Conservation (phyloP, 2,113 vertebrate genomes). For the Labeo catla region DNA sequence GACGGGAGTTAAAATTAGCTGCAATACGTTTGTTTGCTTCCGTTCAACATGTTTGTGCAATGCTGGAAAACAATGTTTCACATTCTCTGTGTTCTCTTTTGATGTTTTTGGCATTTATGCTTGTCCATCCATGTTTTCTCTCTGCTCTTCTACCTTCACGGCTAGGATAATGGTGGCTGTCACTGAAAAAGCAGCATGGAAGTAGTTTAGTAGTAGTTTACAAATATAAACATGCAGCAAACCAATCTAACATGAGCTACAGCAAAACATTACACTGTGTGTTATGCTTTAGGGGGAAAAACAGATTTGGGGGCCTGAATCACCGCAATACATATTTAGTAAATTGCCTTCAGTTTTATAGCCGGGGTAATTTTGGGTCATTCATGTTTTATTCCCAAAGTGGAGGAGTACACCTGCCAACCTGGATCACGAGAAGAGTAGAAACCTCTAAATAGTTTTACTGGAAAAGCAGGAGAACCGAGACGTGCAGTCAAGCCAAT, state of each 20-base stretch:
- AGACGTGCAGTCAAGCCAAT: constrained; percentile 71
- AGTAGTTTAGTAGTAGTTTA: neutral
- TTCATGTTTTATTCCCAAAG: constrained; percentile 38
- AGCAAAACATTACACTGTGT: neutral
- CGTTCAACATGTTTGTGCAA: neutral
- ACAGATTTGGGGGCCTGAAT: constrained; percentile 26
- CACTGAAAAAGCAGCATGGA: neutral
- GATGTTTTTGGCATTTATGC: neutral
- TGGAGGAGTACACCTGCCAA: constrained; percentile 49
- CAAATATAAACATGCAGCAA: neutral
- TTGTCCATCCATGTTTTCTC: neutral
- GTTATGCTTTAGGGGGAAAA: neutral
- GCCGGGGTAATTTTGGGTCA: constrained; percentile 48
- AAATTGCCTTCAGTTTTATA: constrained; percentile 12
- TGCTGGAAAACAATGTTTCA: neutral
- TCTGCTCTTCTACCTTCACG: neutral
- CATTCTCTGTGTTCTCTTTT: neutral
- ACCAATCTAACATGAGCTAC: neutral
- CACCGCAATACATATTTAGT: constrained; percentile 38
- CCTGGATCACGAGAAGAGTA: constrained; percentile 34
- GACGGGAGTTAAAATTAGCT: neutral
- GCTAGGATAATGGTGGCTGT: neutral
- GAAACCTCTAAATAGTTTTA: constrained; percentile 70
- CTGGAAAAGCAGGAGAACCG: constrained; percentile 69
- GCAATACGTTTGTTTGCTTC: neutral